These are phyloP conservation scores for Hemistola chrysoprasaria DNA, from an alignment of 2,888 invertebrate genomes.

Conservation along the genomic window DNA sequence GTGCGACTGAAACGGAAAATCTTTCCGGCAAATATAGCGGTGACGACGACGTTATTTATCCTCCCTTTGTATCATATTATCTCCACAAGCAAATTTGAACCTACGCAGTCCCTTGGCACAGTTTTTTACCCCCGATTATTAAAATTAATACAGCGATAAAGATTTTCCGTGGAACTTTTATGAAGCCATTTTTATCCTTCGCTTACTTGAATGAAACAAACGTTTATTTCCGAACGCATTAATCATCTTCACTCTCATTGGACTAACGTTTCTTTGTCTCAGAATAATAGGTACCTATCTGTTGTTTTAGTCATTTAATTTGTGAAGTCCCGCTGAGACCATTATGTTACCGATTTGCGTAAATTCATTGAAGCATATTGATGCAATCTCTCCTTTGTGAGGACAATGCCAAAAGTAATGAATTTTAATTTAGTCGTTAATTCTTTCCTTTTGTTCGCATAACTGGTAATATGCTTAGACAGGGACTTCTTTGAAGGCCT, in stretches of 20 bases:
- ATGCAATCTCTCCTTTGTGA: slow-evolving; percentile 48
- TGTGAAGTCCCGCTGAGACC: slow-evolving; percentile 41
- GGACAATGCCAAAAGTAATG: slow-evolving; percentile 41
- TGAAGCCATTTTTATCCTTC: slow-evolving; percentile 26
- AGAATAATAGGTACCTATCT: too few relatives aligned
- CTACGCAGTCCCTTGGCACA: slow-evolving; percentile 27
- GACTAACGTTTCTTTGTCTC: slow-evolving; percentile 39
- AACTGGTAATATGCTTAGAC: slow-evolving; percentile 9
- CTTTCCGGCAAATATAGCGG: slow-evolving; percentile 69
- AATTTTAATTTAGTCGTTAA: slow-evolving; percentile 44
- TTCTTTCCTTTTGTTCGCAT: slow-evolving; percentile 37
- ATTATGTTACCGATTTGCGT: slow-evolving; percentile 45
- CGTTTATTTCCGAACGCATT: slow-evolving; percentile 36
- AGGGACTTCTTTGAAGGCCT: too few relatives aligned
- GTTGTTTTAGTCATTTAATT: slow-evolving; percentile 45
- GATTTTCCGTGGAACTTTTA: slow-evolving; percentile 26
- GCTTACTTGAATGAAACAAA: slow-evolving; percentile 25
- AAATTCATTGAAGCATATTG: slow-evolving; percentile 44
- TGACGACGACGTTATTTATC: slow-evolving; percentile 54
- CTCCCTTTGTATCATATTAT: slow-evolving; percentile 39
- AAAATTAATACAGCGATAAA: slow-evolving; percentile 36
- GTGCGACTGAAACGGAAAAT: slow-evolving; percentile 72
- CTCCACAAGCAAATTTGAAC: slow-evolving; percentile 19
- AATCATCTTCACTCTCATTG: slow-evolving; percentile 44
- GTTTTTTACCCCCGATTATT: slow-evolving; percentile 37